Conservation (phyloP, 2,113 vertebrate genomes). For the Trematomus loennbergii region DNA sequence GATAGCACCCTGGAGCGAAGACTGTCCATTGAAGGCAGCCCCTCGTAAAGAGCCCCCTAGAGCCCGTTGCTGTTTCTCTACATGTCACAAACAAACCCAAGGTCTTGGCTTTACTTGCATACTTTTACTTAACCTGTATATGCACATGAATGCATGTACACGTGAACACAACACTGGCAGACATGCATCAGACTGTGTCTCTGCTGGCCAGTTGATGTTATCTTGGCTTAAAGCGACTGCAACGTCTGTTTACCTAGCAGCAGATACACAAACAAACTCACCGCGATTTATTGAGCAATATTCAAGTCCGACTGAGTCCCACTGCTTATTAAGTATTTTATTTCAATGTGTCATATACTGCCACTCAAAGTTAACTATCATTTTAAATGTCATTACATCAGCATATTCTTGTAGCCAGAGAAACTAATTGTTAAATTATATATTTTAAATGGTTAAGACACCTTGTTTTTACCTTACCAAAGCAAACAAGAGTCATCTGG, state of each 20-base stretch:
- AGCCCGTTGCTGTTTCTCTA: slow-evolving; percentile 44
- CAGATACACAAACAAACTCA: not conserved
- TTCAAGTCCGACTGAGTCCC: not conserved
- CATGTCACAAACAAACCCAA: slow-evolving; percentile 23
- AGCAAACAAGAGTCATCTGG: not conserved
- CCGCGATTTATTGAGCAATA: not conserved
- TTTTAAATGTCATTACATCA: not conserved
- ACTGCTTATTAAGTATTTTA: slow-evolving; percentile 1
- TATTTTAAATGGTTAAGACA: not conserved
- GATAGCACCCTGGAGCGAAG: slow-evolving; percentile 56
- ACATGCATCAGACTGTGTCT: slow-evolving; percentile 38
- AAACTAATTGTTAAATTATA: not conserved
- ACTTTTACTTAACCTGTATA: not conserved
- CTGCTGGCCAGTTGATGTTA: slow-evolving; percentile 36
- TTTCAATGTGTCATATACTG: not conserved
- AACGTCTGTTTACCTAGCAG: slow-evolving; percentile 14
- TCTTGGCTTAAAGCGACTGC: slow-evolving; percentile 28
- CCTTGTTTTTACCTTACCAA: not conserved
- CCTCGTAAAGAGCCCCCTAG: slow-evolving; percentile 49
- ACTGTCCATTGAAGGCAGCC: slow-evolving; percentile 29
- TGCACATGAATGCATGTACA: slow-evolving; percentile 3
- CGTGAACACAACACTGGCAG: slow-evolving; percentile 5
- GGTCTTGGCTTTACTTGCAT: slow-evolving; percentile 11
- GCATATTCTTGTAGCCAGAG: not conserved
- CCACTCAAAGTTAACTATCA: too few relatives aligned